Base-by-base conservation (phyloP, 2,888 invertebrate species). In the Stegana nigrithorax region DNA sequence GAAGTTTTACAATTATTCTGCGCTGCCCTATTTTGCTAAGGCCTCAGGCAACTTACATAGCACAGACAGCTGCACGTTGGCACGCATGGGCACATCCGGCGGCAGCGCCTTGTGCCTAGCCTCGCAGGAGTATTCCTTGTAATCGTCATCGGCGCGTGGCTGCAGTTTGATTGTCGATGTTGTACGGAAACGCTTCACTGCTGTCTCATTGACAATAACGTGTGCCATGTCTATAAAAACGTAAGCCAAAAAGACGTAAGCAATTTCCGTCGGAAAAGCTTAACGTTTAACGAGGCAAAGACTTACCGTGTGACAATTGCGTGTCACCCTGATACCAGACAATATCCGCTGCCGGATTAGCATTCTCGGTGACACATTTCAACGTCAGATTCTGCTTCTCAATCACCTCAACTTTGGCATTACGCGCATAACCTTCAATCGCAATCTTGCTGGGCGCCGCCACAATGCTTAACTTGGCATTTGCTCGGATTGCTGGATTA, bases 401-500 rank as follows among this genome's bases (percentile, higher is more conserved):
- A 55, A 84, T 69, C 47, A 84, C 84, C 62, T 83, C 83, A 1
- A 83, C 82, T 55, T 82, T 81, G 59, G 83, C 83, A 50, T 84
- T 84, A 19, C 79, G 78, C 0, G 81, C 71, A 71, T 84, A 84
- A 23, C 83, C 83, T 56, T 83, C 83, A 51, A 83, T 83, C 14
- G 75, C 71, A 59, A 83, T 83, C 63, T 79, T 81, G 21, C 80
- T 83, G 10, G 83, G 83, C 2, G 84, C 83, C 4, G 84, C 84
- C 51, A 83, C 82, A 55, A 82, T 96, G 82, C 91, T 93, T 73
- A 98, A 91, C 65, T 92, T 90, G 8, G 97, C 96, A 81, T 93
- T 93, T 44, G 95, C 95, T 70, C 94, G 87, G 74, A 96, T 96
- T 69, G 93, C 92, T 73, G 93, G 93, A 80, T 92, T 91, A 81